These are phyloP conservation scores for Euclidia mi DNA, from an alignment of 2,888 invertebrate species.

Conservation along the genomic window DNA sequence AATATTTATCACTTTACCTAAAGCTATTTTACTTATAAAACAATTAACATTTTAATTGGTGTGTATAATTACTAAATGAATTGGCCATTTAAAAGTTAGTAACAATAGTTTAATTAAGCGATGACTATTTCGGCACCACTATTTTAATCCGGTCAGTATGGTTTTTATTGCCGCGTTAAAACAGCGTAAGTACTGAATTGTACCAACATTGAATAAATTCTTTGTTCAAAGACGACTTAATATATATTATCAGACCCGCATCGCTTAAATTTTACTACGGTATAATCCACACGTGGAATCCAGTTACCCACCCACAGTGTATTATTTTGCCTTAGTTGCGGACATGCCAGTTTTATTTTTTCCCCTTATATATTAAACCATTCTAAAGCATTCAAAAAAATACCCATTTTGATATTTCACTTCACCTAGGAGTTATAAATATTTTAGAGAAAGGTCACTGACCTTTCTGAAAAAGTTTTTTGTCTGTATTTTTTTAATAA, in stretches of 20 bases:
- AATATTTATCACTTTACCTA: conserved; percentile 30
- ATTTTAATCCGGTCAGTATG: not conserved
- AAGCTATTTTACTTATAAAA: conserved; percentile 12
- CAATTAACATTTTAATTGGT: conserved; percentile 37
- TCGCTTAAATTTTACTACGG: conserved; percentile 26
- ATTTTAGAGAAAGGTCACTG: too few relatives aligned
- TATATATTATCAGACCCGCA: conserved; percentile 14
- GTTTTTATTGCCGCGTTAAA: not conserved
- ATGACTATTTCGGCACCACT: too few relatives aligned
- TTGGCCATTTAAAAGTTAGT: not conserved
- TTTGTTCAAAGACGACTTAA: conserved; percentile 10
- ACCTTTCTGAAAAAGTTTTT: too few relatives aligned
- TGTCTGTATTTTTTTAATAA: too few relatives aligned
- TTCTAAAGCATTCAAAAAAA: too few relatives aligned
- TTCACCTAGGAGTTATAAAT: too few relatives aligned
- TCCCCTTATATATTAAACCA: too few relatives aligned
- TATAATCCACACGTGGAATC: conserved; percentile 40
- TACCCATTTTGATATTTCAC: too few relatives aligned
- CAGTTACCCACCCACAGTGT: conserved; percentile 35
- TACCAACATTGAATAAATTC: not conserved
- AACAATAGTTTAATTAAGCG: too few relatives aligned
- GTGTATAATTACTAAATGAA: conserved; percentile 17
- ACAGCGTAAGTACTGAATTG: not conserved
- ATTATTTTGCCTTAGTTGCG: too few relatives aligned
- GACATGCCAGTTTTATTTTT: too few relatives aligned